Evolutionary conservation across 1,140 invertebrate genomes (phyloP).

Genomic region (Papilio xuthus): DNA sequence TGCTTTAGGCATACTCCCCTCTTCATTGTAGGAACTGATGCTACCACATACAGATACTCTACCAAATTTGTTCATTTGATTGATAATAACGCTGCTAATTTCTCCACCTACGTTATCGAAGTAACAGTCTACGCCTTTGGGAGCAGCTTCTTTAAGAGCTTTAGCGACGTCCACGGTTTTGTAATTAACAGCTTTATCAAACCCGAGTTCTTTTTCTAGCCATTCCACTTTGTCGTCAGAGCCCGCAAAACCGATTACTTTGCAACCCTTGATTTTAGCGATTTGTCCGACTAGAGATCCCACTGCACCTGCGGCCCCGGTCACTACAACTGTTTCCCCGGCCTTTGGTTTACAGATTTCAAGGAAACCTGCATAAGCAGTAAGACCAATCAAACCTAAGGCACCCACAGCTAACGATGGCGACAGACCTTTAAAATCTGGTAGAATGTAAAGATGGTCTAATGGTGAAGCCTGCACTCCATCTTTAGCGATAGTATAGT

Average conservation of each 20-base stretch:
- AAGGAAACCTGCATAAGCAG: slow-evolving; percentile 88
- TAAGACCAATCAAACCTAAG: slow-evolving; percentile 72
- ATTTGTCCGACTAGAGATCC: slow-evolving; percentile 89
- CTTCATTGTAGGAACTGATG: slow-evolving; percentile 75
- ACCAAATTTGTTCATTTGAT: slow-evolving; percentile 82
- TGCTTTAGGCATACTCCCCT: slow-evolving; percentile 42
- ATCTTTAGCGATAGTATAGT: slow-evolving; percentile 69
- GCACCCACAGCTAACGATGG: slow-evolving; percentile 50
- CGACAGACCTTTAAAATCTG: slow-evolving; percentile 49
- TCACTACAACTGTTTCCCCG: slow-evolving; percentile 82
- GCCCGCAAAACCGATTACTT: slow-evolving; percentile 88
- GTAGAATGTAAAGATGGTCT: slow-evolving; percentile 46
- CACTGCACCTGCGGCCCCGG: slow-evolving; percentile 86
- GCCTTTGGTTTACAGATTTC: slow-evolving; percentile 83
- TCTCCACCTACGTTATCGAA: slow-evolving; percentile 84
- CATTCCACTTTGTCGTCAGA: slow-evolving; percentile 86
- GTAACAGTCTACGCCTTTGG: slow-evolving; percentile 86
- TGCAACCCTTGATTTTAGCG: slow-evolving; percentile 86
- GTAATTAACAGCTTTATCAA: slow-evolving; percentile 87
- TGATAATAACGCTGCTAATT: slow-evolving; percentile 80
- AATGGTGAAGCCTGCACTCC: slow-evolving; percentile 43
- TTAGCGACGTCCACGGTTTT: slow-evolving; percentile 83
- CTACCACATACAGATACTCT: slow-evolving; percentile 83
- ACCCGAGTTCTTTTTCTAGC: slow-evolving; percentile 84
- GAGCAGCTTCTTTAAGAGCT: slow-evolving; percentile 83